A percentile compares a stretch with the other conserved stretches of the same genome.
phyloP scores from a whole-genome alignment of 2,888 invertebrate species.

The Diadegma fenestrale region DNA sequence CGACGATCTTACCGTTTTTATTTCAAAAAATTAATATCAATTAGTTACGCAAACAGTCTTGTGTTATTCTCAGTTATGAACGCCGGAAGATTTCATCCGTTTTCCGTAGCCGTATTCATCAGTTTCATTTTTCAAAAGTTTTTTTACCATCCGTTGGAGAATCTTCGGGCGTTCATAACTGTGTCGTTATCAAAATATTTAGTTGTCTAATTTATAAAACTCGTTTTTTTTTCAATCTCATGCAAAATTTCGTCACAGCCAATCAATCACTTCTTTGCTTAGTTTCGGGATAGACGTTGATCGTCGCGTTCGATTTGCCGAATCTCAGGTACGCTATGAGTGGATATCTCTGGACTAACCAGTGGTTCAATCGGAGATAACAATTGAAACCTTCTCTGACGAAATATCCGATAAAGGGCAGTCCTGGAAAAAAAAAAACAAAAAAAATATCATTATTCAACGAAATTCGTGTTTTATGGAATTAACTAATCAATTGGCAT shows the following conservation, averaged over 20 bases:
- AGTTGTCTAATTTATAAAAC: neutral
- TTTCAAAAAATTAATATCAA: neutral
- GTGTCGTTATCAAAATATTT: neutral
- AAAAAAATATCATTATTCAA: neutral
- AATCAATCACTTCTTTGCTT: neutral
- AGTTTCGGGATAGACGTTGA: slow-evolving; percentile 71
- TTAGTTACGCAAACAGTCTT: neutral
- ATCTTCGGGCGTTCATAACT: neutral
- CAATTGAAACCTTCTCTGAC: slow-evolving; percentile 70
- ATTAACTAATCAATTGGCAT: neutral
- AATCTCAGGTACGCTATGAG: slow-evolving; percentile 72
- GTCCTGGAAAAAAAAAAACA: slow-evolving; percentile 64
- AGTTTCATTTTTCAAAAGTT: neutral
- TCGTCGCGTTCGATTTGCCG: slow-evolving; percentile 67
- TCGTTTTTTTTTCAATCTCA: slow-evolving; percentile 1
- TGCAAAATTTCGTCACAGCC: neutral
- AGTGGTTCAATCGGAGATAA: slow-evolving; percentile 40
- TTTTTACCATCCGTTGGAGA: neutral
- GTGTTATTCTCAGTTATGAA: neutral
- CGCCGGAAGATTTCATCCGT: neutral
- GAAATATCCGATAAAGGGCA: slow-evolving; percentile 72
- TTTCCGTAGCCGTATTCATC: neutral
- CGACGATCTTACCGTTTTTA: neutral
- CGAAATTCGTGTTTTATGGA: neutral
- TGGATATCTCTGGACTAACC: slow-evolving; percentile 68